Conservation (phyloP, 2,797 vertebrate species). For the Micromesistius poutassou region DNA sequence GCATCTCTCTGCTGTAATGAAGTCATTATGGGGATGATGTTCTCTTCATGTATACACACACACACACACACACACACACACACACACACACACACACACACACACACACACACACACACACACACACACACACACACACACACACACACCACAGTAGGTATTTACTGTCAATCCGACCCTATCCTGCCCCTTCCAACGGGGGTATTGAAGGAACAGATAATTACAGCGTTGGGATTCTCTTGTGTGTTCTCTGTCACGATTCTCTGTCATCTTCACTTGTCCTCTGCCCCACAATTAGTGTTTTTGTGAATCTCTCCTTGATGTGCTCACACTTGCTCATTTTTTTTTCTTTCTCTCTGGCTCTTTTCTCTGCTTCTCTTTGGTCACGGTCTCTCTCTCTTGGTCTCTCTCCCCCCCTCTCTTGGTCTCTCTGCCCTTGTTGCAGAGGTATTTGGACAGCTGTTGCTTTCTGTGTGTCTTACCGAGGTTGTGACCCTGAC, state of each 20-base stretch:
- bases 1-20: not conserved
- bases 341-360: conserved; percentile 35
- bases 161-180: conserved; percentile 25
- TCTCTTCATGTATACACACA: not conserved
- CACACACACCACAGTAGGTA: not conserved
- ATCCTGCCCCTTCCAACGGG: not conserved
- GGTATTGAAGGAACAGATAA: not conserved
- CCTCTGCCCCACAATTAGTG: not conserved
- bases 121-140: conserved; percentile 5
- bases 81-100: not conserved
- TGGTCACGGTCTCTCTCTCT: not conserved
- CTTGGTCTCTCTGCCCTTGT: conserved; percentile 12
- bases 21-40: not conserved
- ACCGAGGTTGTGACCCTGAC: conserved; percentile 68
- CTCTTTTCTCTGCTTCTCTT: not conserved
- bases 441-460: conserved; percentile 74
- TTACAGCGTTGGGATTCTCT: not conserved
- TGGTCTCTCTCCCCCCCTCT: conserved; percentile 22
- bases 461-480: conserved; percentile 67
- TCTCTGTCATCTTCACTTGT: not conserved
- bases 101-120: not conserved
- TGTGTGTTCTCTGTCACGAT: not conserved
- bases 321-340: conserved; percentile 10
- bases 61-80: conserved; percentile 1
- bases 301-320: not conserved